Percentiles rank a stretch among this genome's conserved stretches.
Evolutionary conservation across 2,888 invertebrate genomes (phyloP).

Genomic region (Hesperia comma): DNA sequence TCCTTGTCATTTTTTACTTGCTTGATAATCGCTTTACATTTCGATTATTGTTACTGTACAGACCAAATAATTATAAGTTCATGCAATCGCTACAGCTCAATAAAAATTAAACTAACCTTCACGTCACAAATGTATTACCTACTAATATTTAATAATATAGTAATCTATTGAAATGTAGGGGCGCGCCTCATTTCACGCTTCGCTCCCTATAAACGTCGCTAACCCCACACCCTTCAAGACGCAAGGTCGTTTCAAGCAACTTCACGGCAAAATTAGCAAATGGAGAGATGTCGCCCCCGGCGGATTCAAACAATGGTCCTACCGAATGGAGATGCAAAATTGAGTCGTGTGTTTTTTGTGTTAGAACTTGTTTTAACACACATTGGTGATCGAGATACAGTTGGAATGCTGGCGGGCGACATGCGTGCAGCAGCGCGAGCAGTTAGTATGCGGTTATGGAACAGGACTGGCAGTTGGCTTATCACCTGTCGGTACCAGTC

Average conservation of each 20-base stretch:
- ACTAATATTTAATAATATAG: too few relatives aligned
- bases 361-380: not conserved
- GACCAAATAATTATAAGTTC: too few relatives aligned
- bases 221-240: not conserved
- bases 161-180: too few relatives aligned
- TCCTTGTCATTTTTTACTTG: too few relatives aligned
- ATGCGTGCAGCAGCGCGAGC: not conserved
- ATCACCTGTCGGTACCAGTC: conserved; percentile 12
- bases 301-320: not conserved
- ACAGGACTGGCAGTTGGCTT: conserved; percentile 19
- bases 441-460: conserved; percentile 21
- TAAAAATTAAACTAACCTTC: too few relatives aligned
- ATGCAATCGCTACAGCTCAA: too few relatives aligned
- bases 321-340: not conserved
- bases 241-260: not conserved
- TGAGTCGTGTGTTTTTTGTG: not conserved
- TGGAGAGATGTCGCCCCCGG: not conserved
- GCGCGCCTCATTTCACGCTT: too few relatives aligned
- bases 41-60: too few relatives aligned
- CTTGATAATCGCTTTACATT: too few relatives aligned
- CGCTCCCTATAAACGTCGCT: not conserved
- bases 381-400: not conserved
- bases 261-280: not conserved
- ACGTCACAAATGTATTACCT: too few relatives aligned
- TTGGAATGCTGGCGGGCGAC: conserved; percentile 12